Evolutionary conservation across 2,113 vertebrate genomes (phyloP).

Genomic region (Coturnix japonica): DNA sequence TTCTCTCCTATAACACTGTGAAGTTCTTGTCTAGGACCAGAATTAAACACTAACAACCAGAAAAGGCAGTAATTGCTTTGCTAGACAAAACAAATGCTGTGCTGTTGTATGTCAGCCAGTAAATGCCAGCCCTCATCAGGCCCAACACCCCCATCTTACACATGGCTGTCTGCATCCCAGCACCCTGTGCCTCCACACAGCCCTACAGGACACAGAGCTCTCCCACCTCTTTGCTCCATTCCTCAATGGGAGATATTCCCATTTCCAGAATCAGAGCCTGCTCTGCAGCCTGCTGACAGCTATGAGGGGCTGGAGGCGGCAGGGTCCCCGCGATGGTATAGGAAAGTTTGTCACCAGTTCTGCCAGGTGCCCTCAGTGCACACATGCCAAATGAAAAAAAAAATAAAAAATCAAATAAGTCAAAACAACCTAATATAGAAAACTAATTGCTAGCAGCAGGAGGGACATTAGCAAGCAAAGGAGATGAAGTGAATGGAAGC

Average conservation of each 20-base stretch:
- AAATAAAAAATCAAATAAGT: slow-evolving; percentile 49
- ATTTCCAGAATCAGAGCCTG: too few relatives aligned
- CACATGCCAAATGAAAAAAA: slow-evolving; percentile 30
- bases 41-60: not conserved
- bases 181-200: too few relatives aligned
- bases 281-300: too few relatives aligned
- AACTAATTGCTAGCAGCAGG: slow-evolving; percentile 73
- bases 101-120: too few relatives aligned
- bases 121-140: too few relatives aligned
- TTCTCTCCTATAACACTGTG: not conserved
- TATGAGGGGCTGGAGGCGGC: not conserved
- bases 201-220: too few relatives aligned
- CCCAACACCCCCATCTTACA: too few relatives aligned
- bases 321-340: slow-evolving; percentile 18
- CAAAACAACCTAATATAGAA: slow-evolving; percentile 68
- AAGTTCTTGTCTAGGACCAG: not conserved
- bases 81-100: not conserved
- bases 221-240: too few relatives aligned
- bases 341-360: slow-evolving; percentile 32
- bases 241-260: too few relatives aligned
- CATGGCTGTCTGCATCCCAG: too few relatives aligned
- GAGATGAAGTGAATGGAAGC: slow-evolving; percentile 37
- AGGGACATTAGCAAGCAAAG: slow-evolving; percentile 58
- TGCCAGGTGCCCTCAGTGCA: slow-evolving; percentile 8
- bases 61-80: not conserved